Percentiles rank a stretch among this genome's conserved stretches.
phyloP scores from a whole-genome alignment of 2,113 vertebrate species.

The Hemicordylus capensis region DNA sequence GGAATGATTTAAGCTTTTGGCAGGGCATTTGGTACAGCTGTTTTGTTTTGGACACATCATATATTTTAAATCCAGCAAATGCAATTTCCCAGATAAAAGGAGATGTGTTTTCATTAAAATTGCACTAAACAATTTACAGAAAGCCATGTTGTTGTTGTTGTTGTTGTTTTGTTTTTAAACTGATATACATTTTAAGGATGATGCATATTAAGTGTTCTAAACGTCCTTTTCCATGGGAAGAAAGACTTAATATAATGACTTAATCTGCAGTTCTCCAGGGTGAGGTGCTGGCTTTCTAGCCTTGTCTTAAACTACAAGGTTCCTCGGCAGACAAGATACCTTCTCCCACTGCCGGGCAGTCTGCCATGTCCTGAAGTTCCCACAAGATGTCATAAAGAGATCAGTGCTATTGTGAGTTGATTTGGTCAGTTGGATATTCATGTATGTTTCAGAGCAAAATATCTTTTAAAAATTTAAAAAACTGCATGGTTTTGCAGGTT shows the following conservation, averaged over 20 bases:
- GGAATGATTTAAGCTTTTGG: too few relatives aligned
- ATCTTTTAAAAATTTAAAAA: conserved; percentile 45
- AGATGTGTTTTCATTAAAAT: background rate
- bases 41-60: too few relatives aligned
- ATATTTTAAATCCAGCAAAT: conserved; percentile 58
- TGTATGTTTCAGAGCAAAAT: conserved; percentile 78
- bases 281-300: conserved; percentile 35
- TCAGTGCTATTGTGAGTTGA: conserved; percentile 35
- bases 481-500: background rate
- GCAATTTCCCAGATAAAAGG: conserved; percentile 51
- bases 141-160: too few relatives aligned
- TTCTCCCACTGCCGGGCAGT: background rate
- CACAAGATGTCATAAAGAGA: conserved; percentile 43
- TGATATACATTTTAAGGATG: conserved; percentile 16
- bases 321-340: conserved; percentile 13
- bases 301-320: background rate
- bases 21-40: too few relatives aligned
- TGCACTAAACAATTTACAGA: background rate
- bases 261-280: background rate
- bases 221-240: too few relatives aligned
- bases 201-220: background rate
- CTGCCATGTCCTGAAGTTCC: conserved; percentile 36
- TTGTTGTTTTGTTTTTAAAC: too few relatives aligned
- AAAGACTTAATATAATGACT: too few relatives aligned
- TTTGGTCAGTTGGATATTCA: conserved; percentile 76